Evolutionary conservation across 2,888 invertebrate species (phyloP), one percentile per base, ranked within the genome.

Genomic region (Microchrysa polita): DNA sequence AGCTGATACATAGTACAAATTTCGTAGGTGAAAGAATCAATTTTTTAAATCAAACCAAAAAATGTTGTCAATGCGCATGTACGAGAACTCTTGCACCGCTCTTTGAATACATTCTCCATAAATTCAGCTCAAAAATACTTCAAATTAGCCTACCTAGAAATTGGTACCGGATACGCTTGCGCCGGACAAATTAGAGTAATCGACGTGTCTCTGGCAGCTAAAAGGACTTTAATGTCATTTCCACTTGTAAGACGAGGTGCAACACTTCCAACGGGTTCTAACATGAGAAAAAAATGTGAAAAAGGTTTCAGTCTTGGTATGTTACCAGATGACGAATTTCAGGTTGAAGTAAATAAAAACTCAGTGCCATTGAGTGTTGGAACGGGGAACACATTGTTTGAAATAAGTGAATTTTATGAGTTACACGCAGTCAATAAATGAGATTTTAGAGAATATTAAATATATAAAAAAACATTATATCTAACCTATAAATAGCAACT

Each of bases 101-200:
- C n/a, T n/a, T n/a, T n/a, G n/a, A n/a, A n/a, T n/a, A n/a, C n/a
- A n/a, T n/a, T n/a, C n/a, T n/a, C n/a, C 42, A 42, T 9, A 42
- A 42, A 42, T 42, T 42, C 7, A 42, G 42, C 42, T 42, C 22
- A 9, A 22, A 59, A 44, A n/a, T n/a, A n/a, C n/a, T n/a, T n/a
- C n/a, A 34, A 34, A 34, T 34, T 34, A 34, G 27, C 90, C 88
- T 90, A 92, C 92, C 91, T 90, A 88, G 88, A 90, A 82, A 88
- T 84, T 73, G 91, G 91, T 79, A 91, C 88, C 74, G 92, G 92
- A 83, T 87, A 92, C 77, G 90, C 90, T 85, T 92, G 92, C 79
- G 91, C 91, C 59, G 91, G 88, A 81, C 92, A 92, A 77, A 91
- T 85, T 77, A 92, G 81, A 73, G 90, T 89, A 79, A 90, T 86